These are phyloP conservation scores for Xyrauchen texanus DNA, from an alignment of 2,113 vertebrate species.

Conservation along the genomic window DNA sequence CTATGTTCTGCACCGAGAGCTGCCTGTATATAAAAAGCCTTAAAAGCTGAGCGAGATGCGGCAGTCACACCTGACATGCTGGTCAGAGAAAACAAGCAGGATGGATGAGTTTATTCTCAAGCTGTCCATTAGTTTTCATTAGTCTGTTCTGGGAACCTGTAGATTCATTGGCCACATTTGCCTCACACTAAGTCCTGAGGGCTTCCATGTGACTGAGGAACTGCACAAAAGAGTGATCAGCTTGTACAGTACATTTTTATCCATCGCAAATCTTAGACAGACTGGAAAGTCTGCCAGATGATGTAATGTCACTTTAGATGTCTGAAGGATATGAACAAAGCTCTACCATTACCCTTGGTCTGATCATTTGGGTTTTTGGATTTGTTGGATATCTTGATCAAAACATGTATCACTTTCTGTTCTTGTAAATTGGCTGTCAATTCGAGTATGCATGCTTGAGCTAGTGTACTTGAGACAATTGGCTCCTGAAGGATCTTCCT, in stretches of 20 bases:
- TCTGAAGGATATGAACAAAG: neutral
- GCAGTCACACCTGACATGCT: constrained; percentile 37
- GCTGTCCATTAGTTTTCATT: constrained; percentile 79
- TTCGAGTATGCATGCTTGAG: neutral
- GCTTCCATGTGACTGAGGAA: constrained; percentile 66
- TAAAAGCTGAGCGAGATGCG: neutral
- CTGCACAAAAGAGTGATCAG: constrained; percentile 69
- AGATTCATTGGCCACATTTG: constrained; percentile 77
- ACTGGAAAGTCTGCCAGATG: constrained; percentile 64
- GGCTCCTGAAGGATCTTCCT: neutral
- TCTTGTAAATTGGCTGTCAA: neutral
- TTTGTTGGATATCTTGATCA: neutral
- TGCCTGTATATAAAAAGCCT: neutral
- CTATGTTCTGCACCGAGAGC: constrained; percentile 3
- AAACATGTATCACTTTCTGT: neutral
- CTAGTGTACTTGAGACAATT: neutral
- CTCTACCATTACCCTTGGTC: constrained; percentile 4
- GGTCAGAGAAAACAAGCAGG: constrained; percentile 63
- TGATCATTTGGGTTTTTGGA: constrained; percentile 11
- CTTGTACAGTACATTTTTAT: constrained; percentile 67
- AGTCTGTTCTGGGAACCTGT: constrained; percentile 65
- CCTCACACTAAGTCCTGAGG: constrained; percentile 58
- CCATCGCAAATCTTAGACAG: constrained; percentile 61
- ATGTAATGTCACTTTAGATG: constrained; percentile 61
- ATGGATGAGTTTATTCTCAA: constrained; percentile 69